Conservation (phyloP, 2,797 vertebrate species). For the Dromococcyx pavoninus region DNA sequence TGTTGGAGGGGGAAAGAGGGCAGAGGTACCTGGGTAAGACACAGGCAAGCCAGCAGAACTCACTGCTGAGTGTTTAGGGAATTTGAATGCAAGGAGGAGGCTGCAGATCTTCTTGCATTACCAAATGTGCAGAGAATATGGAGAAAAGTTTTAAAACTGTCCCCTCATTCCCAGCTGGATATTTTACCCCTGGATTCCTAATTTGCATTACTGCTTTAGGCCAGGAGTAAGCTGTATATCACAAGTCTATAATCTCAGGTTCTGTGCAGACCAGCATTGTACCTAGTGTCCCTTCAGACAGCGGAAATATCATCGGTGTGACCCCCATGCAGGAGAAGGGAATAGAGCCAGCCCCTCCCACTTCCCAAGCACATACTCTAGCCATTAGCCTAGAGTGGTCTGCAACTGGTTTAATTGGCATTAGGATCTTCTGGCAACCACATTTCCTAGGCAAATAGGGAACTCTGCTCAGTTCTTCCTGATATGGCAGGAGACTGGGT, state of each 20-base stretch:
- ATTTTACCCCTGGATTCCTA: background rate
- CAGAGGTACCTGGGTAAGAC: background rate
- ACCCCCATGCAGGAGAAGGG: background rate
- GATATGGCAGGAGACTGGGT: background rate
- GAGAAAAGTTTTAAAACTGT: background rate
- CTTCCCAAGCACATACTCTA: background rate
- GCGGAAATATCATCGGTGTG: background rate
- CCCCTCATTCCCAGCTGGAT: background rate
- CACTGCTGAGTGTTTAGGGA: background rate
- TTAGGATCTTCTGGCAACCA: background rate
- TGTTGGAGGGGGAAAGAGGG: background rate
- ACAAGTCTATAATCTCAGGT: background rate
- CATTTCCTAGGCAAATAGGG: background rate
- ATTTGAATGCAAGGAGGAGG: background rate
- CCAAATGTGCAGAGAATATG: background rate
- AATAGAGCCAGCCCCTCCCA: background rate
- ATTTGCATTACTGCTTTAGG: background rate
- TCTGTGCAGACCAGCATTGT: background rate
- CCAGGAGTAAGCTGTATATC: background rate
- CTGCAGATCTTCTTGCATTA: background rate
- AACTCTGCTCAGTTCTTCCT: background rate
- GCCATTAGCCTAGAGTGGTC: background rate
- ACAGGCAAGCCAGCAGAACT: background rate
- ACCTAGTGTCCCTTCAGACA: background rate
- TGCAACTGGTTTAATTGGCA: background rate